Percentiles rank a stretch among this genome's conserved stretches.
phyloP scores from a whole-genome alignment of 1,140 invertebrate genomes.

The Lucilia cuprina region DNA sequence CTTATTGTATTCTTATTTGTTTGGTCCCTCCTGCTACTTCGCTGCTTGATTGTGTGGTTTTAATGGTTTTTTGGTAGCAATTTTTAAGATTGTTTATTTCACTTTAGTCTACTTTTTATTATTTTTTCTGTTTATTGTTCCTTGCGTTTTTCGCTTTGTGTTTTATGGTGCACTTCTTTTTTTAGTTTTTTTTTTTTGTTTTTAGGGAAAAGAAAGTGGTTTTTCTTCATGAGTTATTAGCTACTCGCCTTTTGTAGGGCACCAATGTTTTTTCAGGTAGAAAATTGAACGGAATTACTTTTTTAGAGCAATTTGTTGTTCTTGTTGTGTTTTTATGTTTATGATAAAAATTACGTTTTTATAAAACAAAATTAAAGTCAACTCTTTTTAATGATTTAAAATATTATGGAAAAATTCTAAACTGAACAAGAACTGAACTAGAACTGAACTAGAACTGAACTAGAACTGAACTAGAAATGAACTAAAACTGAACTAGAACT shows the following conservation, averaged over 20 bases:
- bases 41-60: not conserved
- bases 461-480: too few species aligned
- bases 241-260: not conserved
- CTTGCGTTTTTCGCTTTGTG: not conserved
- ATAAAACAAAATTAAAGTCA: too few species aligned
- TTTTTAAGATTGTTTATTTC: slow-evolving; percentile 18
- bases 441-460: too few species aligned
- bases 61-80: slow-evolving; percentile 14
- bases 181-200: not conserved
- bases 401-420: too few species aligned
- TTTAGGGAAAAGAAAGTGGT: not conserved
- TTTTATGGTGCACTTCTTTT: not conserved
- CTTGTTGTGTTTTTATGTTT: not conserved
- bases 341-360: too few species aligned
- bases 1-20: not conserved
- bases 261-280: slow-evolving; percentile 6
- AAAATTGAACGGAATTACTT: not conserved
- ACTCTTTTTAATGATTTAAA: too few species aligned
- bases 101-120: not conserved
- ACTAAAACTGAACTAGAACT: too few species aligned
- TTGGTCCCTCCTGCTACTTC: too few species aligned
- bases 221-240: slow-evolving; percentile 14
- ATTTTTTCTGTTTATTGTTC: not conserved
- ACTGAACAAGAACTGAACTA: too few species aligned
- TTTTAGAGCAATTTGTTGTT: not conserved